Evolutionary conservation across 2,113 vertebrate genomes (phyloP).

Genomic region (Ictalurus furcatus): DNA sequence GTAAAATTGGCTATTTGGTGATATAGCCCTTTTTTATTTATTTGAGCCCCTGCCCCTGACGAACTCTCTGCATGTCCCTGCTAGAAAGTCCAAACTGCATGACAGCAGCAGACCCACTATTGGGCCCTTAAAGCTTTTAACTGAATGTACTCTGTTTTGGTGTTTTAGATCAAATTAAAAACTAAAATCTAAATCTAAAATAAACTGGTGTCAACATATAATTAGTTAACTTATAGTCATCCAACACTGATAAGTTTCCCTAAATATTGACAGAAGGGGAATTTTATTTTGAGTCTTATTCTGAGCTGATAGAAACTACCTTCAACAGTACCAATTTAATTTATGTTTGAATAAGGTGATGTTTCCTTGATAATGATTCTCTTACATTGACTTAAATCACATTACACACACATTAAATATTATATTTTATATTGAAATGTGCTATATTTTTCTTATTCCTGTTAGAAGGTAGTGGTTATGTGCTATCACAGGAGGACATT

Average conservation of each 20-base stretch:
- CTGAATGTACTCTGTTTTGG: neutral
- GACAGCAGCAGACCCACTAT: neutral
- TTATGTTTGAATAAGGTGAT: neutral
- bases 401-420: neutral
- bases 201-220: neutral
- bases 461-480: neutral
- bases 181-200: neutral
- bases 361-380: neutral
- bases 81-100: neutral
- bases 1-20: too few relatives aligned
- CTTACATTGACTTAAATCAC: neutral
- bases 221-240: neutral
- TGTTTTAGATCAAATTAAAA: neutral
- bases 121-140: neutral
- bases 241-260: too few relatives aligned
- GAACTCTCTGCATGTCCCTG: too few relatives aligned
- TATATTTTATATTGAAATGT: neutral
- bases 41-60: too few relatives aligned
- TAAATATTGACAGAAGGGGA: too few relatives aligned
- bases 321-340: neutral
- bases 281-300: too few relatives aligned
- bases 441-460: neutral
- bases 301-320: too few relatives aligned
- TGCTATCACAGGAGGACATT: neutral
- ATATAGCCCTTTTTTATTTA: too few relatives aligned